Evolutionary conservation across 1,140 invertebrate species (phyloP).

Genomic region (Dysdera silvatica): DNA sequence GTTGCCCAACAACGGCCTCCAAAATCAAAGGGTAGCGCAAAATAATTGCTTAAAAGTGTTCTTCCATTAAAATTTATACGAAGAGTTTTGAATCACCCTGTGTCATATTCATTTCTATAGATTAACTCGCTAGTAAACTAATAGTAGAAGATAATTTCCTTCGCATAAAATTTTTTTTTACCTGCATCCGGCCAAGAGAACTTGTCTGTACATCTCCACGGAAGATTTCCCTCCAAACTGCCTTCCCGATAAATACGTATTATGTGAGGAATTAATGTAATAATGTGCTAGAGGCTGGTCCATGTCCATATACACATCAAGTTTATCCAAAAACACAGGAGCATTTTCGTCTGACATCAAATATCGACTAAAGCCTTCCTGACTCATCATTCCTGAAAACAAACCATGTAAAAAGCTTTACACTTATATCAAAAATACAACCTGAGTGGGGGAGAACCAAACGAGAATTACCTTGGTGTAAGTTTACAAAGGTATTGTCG

Average conservation of each 20-base stretch:
- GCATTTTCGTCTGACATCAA: slow-evolving; percentile 99
- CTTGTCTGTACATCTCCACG: slow-evolving; percentile 97
- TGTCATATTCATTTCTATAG: too few species aligned
- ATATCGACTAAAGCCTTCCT: slow-evolving; percentile 93
- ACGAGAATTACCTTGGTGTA: too few species aligned
- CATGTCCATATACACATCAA: slow-evolving; percentile 97
- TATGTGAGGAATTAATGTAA: slow-evolving; percentile 99
- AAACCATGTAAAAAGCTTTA: not conserved
- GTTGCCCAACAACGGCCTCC: too few species aligned
- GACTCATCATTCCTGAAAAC: slow-evolving; percentile 60
- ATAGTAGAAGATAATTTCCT: too few species aligned
- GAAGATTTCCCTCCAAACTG: slow-evolving; percentile 97
- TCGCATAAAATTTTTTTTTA: slow-evolving; percentile 41
- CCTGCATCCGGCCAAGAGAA: slow-evolving; percentile 87
- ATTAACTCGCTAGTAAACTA: too few species aligned
- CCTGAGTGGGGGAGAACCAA: too few species aligned
- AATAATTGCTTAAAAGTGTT: too few species aligned
- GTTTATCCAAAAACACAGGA: slow-evolving; percentile 90
- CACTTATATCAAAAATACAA: too few species aligned
- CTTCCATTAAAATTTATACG: too few species aligned
- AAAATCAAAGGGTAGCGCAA: too few species aligned
- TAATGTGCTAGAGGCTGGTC: slow-evolving; percentile 95
- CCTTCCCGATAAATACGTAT: slow-evolving; percentile 91
- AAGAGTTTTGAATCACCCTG: too few species aligned
- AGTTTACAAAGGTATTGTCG: too few species aligned